Evolutionary conservation across 2,797 vertebrate species (phyloP).

Genomic region (Pogoniulus pusillus): DNA sequence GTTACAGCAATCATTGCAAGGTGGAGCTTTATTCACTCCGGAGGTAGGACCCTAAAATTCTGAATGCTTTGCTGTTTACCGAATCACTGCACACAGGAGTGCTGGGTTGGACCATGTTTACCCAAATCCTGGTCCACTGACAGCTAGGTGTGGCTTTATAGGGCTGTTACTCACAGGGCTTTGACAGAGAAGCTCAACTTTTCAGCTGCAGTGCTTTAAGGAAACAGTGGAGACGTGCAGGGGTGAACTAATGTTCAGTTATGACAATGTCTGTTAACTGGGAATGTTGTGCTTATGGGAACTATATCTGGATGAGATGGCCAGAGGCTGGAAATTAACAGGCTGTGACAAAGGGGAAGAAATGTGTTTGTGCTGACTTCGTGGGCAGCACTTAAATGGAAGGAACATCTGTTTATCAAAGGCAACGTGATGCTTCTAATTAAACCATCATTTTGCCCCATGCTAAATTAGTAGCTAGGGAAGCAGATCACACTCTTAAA

Average conservation of each 20-base stretch:
- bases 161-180: constrained; percentile 63
- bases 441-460: constrained; percentile 71
- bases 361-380: constrained; percentile 62
- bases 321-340: constrained; percentile 69
- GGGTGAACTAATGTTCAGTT: constrained; percentile 41
- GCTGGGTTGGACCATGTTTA: constrained; percentile 66
- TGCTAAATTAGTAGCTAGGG: constrained; percentile 72
- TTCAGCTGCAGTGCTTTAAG: constrained; percentile 35
- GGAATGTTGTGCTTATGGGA: constrained; percentile 45
- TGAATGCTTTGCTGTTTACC: constrained; percentile 70
- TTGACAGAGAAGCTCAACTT: constrained; percentile 60
- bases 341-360: constrained; percentile 53
- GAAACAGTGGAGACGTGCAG: constrained; percentile 18
- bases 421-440: constrained; percentile 71
- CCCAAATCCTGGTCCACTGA: constrained; percentile 67
- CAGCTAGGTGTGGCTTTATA: constrained; percentile 71
- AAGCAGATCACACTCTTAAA: constrained; percentile 68
- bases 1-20: constrained; percentile 63
- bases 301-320: constrained; percentile 61
- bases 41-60: constrained; percentile 59
- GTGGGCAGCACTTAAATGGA: constrained; percentile 65
- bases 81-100: constrained; percentile 59
- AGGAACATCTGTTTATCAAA: constrained; percentile 75
- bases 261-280: constrained; percentile 46
- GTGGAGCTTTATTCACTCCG: constrained; percentile 49